phyloP scores from a whole-genome alignment of 2,888 invertebrate genomes.

The Tetrapedia diversipes region DNA sequence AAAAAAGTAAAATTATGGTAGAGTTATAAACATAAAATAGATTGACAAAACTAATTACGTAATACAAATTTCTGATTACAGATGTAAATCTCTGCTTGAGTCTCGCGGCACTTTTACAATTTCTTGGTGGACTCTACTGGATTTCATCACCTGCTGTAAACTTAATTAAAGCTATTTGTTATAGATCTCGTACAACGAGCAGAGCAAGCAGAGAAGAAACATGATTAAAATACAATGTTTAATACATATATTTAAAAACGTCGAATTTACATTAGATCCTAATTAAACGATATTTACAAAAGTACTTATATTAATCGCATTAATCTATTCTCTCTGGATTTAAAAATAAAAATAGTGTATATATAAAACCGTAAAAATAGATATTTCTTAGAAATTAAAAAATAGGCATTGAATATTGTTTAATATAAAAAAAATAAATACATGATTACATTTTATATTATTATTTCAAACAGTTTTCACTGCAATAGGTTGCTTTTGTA shows the following conservation, averaged over 20 bases:
- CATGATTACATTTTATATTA: constrained; percentile 17
- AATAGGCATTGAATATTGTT: constrained; percentile 36
- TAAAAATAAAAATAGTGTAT: constrained; percentile 48
- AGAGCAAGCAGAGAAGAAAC: constrained; percentile 20
- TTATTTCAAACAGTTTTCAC: constrained; percentile 8
- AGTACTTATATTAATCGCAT: constrained; percentile 49
- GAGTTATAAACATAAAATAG: constrained; percentile 3
- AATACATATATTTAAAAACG: constrained; percentile 20
- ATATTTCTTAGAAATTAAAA: constrained; percentile 41
- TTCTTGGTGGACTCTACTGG: constrained; percentile 72
- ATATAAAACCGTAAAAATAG: constrained; percentile 57
- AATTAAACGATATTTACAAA: constrained; percentile 53
- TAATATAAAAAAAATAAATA: constrained; percentile 46
- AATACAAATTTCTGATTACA: constrained; percentile 57
- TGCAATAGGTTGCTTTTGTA: not conserved
- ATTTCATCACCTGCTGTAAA: constrained; percentile 62
- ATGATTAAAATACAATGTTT: constrained; percentile 30
- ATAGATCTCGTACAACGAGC: constrained; percentile 11
- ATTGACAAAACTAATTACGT: not conserved
- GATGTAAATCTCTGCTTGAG: constrained; percentile 61
- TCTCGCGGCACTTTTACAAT: constrained; percentile 64
- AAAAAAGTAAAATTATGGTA: constrained; percentile 23
- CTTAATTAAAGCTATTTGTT: constrained; percentile 60
- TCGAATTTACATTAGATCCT: constrained; percentile 30
- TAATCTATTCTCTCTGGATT: constrained; percentile 32